Conservation (phyloP, 1,140 invertebrate species). For the Papilio xuthus region DNA sequence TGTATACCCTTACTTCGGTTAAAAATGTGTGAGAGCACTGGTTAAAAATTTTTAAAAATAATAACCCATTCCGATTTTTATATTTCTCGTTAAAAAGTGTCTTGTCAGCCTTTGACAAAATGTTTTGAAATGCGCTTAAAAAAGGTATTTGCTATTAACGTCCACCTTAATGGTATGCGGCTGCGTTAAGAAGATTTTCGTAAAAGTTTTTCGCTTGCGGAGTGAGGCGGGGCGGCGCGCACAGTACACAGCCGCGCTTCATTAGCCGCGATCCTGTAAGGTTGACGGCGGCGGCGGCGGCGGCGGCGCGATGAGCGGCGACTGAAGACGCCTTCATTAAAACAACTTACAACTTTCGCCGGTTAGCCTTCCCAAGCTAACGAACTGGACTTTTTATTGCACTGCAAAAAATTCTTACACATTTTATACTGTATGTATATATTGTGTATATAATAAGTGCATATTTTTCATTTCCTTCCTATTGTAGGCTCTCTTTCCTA, state of each 20-base stretch:
- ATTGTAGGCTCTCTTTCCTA: too few species aligned
- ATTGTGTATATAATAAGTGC: too few species aligned
- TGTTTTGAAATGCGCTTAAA: constrained; percentile 4
- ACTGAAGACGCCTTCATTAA: not conserved
- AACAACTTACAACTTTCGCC: not conserved
- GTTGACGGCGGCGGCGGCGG: not conserved
- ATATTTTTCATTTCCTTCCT: too few species aligned
- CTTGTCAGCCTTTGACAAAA: not conserved
- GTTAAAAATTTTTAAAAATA: too few species aligned
- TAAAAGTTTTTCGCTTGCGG: not conserved
- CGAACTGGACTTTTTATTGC: not conserved
- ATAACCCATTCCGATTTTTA: not conserved
- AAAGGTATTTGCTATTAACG: not conserved
- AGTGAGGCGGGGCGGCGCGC: not conserved
- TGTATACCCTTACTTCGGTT: too few species aligned
- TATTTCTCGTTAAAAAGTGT: not conserved
- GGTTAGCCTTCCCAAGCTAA: not conserved
- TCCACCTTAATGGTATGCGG: constrained; percentile 19
- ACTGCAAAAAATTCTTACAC: not conserved
- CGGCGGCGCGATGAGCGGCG: too few species aligned
- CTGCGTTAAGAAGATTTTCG: constrained; percentile 4
- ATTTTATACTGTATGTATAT: too few species aligned
- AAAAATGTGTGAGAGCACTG: too few species aligned
- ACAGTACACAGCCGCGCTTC: not conserved
- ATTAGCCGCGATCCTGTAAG: not conserved